Conservation (phyloP, 2,888 invertebrate genomes). For the Nysson spinosus region DNA sequence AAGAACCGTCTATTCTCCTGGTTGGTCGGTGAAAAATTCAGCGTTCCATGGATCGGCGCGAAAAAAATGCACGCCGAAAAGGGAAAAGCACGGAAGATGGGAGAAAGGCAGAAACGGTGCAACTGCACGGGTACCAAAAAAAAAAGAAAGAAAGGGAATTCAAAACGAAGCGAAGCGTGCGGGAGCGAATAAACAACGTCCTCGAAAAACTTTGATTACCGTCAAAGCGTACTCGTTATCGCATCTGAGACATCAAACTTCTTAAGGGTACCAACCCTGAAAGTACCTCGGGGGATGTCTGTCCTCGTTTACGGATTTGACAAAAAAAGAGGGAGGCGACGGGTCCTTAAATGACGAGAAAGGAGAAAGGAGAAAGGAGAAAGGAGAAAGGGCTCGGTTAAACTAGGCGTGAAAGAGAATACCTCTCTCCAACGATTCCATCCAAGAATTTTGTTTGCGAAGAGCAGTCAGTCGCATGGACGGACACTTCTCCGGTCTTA, state of each 20-base stretch:
- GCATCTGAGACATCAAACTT: constrained; percentile 3
- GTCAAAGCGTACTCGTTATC: constrained; percentile 28
- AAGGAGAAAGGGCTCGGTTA: no score
- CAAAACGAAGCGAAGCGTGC: constrained; percentile 15
- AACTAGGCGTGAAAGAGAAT: no score
- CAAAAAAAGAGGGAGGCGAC: constrained; percentile 5
- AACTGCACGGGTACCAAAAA: no score
- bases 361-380: neutral
- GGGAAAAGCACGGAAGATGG: neutral
- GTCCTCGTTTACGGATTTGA: constrained; percentile 14
- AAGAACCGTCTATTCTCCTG: constrained; percentile 27
- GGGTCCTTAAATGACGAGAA: neutral
- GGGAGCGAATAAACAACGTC: constrained; percentile 15
- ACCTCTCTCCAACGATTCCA: no score
- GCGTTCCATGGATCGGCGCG: constrained; percentile 45
- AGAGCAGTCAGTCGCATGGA: no score
- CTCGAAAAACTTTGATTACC: constrained; percentile 32
- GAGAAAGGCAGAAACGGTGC: neutral
- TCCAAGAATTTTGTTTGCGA: no score
- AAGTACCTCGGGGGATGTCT: neutral
- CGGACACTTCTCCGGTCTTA: no score
- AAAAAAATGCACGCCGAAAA: constrained; percentile 38
- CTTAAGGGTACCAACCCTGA: neutral
- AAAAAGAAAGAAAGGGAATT: constrained; percentile 15
- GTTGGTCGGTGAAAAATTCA: constrained; percentile 43